Evolutionary conservation across 2,797 vertebrate genomes (phyloP), one percentile per base, ranked within the genome.

Genomic region (Margarornis squamiger): DNA sequence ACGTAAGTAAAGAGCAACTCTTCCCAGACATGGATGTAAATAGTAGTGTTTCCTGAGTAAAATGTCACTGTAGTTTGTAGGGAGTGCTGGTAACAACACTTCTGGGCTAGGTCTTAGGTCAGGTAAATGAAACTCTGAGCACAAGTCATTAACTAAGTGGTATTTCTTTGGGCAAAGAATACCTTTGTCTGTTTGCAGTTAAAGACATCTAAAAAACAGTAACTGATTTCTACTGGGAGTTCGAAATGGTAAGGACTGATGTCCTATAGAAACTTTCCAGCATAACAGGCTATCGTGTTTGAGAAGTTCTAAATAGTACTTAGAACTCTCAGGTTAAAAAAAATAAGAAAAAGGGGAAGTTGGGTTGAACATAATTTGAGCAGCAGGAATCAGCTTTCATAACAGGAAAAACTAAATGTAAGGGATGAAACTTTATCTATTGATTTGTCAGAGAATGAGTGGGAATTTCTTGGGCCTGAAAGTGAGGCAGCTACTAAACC

Each of bases 1-100:
- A 51, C 99, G 99, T 99, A 97, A 94, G 99, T 98, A 77, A 85
- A 85, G 7, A 34, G 24, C 41, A 72, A 3, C 34, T 84, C 58
- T 66, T 74, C 54, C 14, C n/a, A 57, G 27, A 22, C 18, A 0
- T 9, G 19, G 21, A 0, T 34, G 55, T 82, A 7, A n/a, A 1
- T 2, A 19, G 38, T 3, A 21, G 20, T n/a, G 11, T 32, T 4
- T 32, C 8, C 34, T 4, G 51, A 63, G n/a, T 63, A 29, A 52
- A 46, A 57, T 12, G 3, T 27, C n/a, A 1, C 23, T 66, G 38
- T 14, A 32, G 43, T 26, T 18, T 3, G 2, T 29, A 43, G 41
- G 54, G 49, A 41, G 9, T 65, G 38, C 9, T 39, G 36, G 23
- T 38, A 8, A 23, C 22, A 38, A 38, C 58, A 14, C 59, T 62